Evolutionary conservation across 2,113 vertebrate species (phyloP).

Genomic region (Proteles cristata): DNA sequence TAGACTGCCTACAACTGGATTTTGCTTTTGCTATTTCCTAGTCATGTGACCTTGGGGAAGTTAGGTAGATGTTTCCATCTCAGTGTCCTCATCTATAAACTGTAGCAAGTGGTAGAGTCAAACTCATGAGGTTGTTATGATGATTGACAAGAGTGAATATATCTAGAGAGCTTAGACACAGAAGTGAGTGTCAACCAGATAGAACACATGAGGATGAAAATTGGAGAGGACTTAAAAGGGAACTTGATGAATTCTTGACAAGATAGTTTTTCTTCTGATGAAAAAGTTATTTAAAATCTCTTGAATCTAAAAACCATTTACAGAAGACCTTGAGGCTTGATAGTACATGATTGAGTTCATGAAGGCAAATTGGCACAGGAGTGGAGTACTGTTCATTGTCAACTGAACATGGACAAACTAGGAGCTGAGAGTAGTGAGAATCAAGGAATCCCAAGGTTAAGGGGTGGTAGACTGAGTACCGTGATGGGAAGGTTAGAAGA

Average conservation of each 20-base stretch:
- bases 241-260: not conserved
- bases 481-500: not conserved
- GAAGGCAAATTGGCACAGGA: not conserved
- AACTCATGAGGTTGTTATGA: too few species aligned
- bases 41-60: not conserved
- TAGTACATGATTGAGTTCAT: not conserved
- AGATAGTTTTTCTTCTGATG: not conserved
- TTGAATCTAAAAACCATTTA: not conserved
- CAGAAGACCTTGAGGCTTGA: not conserved
- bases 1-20: not conserved
- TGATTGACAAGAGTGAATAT: not conserved
- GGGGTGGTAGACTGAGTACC: not conserved
- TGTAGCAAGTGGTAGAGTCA: not conserved
- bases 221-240: not conserved
- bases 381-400: not conserved
- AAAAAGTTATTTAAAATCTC: not conserved
- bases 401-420: not conserved
- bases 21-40: not conserved
- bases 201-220: not conserved
- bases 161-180: not conserved
- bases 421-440: not conserved
- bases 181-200: not conserved
- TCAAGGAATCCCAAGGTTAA: not conserved
- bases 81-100: not conserved
- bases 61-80: not conserved